Evolutionary conservation across 2,888 invertebrate genomes (phyloP).

Genomic region (Chrysolina haemoptera): DNA sequence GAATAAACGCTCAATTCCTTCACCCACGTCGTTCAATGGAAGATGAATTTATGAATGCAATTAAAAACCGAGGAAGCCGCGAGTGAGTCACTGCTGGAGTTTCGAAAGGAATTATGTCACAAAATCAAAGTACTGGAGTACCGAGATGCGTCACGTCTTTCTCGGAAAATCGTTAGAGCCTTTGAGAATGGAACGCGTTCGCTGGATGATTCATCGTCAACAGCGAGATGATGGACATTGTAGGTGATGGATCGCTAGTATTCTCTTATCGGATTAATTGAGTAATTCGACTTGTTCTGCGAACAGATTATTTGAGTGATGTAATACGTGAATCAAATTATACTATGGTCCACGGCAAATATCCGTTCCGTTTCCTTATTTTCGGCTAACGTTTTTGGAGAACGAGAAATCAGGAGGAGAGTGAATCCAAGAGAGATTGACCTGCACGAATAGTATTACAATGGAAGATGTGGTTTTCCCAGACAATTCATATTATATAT

Average conservation of each 20-base stretch:
- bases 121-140: neutral
- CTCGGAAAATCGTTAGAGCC: neutral
- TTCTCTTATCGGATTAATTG: neutral
- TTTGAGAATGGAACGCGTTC: neutral
- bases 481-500: no score
- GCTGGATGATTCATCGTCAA: neutral
- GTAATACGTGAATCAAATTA: neutral
- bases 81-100: neutral
- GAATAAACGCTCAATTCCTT: slow-evolving; percentile 4
- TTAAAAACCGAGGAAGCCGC: neutral
- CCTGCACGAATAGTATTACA: no score
- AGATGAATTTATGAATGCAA: slow-evolving; percentile 10
- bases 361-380: no score
- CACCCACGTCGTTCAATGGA: neutral
- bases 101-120: slow-evolving; percentile 2
- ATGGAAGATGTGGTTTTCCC: no score
- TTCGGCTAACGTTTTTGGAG: no score
- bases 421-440: no score
- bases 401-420: no score
- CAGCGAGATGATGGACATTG: neutral
- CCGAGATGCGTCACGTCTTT: neutral
- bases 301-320: neutral
- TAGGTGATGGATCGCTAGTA: neutral
- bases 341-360: neutral
- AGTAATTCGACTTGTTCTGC: neutral